phyloP scores from a whole-genome alignment of 2,113 vertebrate species.

The Lutjanus erythropterus region DNA sequence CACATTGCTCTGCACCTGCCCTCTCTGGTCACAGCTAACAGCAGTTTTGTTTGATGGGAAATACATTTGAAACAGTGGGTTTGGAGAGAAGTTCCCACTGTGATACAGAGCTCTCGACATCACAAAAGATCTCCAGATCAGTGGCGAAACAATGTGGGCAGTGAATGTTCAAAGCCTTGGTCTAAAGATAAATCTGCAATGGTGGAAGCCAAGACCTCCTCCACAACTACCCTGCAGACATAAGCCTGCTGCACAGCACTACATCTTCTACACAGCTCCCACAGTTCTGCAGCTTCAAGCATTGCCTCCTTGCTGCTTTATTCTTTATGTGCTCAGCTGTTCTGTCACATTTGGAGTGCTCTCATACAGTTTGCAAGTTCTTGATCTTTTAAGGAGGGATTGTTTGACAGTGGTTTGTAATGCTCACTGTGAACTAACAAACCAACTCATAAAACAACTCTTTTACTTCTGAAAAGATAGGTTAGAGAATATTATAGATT shows the following conservation, averaged over 20 bases:
- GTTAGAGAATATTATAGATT: too few species aligned
- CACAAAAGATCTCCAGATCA: slow-evolving; percentile 24
- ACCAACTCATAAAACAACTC: too few species aligned
- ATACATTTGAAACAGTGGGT: neutral
- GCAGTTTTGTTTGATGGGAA: neutral
- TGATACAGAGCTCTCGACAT: neutral
- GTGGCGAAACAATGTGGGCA: slow-evolving; percentile 34
- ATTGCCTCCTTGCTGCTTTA: neutral
- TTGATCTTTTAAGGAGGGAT: too few species aligned
- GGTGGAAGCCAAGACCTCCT: slow-evolving; percentile 32
- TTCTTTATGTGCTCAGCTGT: neutral
- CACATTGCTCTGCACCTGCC: neutral
- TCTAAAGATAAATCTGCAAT: slow-evolving; percentile 42
- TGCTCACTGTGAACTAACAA: too few species aligned
- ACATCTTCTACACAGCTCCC: neutral
- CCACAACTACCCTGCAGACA: slow-evolving; percentile 36
- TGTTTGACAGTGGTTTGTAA: too few species aligned
- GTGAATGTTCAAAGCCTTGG: slow-evolving; percentile 20
- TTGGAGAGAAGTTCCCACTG: neutral
- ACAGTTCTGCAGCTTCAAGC: too few species aligned
- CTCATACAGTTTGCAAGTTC: too few species aligned
- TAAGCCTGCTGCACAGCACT: neutral
- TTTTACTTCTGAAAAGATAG: too few species aligned
- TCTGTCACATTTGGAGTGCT: neutral
- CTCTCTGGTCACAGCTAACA: neutral